Evolutionary conservation across 1,140 invertebrate genomes (phyloP).

Genomic region (Drosophila lini): DNA sequence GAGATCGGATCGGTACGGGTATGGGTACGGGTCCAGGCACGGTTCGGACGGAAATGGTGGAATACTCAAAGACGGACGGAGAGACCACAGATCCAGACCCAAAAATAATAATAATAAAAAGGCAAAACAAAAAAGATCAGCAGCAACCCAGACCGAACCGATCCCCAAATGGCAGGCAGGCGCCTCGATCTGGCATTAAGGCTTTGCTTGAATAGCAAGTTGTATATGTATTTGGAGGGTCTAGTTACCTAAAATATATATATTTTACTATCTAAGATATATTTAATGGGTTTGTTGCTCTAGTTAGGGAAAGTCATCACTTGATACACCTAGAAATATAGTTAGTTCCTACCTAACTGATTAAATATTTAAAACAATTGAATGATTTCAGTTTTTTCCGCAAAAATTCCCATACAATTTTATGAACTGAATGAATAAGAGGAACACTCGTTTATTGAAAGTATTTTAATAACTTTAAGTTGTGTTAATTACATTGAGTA

Average conservation of each 20-base stretch:
- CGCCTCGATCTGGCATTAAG: conserved; percentile 13
- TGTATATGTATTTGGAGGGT: conserved; percentile 2
- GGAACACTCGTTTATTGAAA: neutral
- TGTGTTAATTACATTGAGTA: neutral
- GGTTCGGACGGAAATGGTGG: conserved; percentile 14
- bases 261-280: conserved; percentile 4
- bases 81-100: conserved; percentile 30
- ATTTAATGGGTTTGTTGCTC: conserved; percentile 13
- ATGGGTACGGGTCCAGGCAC: conserved; percentile 15
- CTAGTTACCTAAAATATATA: conserved; percentile 9
- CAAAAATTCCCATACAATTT: neutral
- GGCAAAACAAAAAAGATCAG: neutral
- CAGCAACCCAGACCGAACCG: conserved; percentile 14
- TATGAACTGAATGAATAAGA: too few species aligned
- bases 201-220: conserved; percentile 36
- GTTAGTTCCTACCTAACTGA: neutral
- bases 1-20: conserved; percentile 18
- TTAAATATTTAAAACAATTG: neutral
- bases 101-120: conserved; percentile 10
- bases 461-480: neutral
- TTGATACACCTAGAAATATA: neutral
- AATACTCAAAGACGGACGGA: conserved; percentile 21
- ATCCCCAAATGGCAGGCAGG: conserved; percentile 26
- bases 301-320: neutral
- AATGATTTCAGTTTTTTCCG: neutral